Evolutionary conservation across 2,888 invertebrate species (phyloP), one percentile per base, ranked within the genome.

Genomic region (Cacoxenus indagator): DNA sequence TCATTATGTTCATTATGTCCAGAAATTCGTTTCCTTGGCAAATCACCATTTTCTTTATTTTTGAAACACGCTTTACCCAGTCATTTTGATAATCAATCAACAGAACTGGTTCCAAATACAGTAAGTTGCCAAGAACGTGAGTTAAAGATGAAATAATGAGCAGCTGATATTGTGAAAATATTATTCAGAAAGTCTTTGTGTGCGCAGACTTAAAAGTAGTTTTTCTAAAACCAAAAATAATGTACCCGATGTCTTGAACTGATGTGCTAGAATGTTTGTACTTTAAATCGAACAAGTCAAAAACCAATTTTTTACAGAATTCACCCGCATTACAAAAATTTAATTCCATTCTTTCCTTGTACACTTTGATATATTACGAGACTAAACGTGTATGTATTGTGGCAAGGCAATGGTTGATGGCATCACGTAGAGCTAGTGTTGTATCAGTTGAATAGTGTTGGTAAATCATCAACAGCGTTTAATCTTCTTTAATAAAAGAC

Each of bases 321-420:
- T 75, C 73, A 75, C 73, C 68, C 74, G 78, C 70, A 77, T 71
- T 74, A 67, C 64, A 72, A 71, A 76, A 78, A 69, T 73, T 72
- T 72, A 78, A 70, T 78, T 82, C 82, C 79, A 80, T 80, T 77
- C 81, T 80, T 76, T 80, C 81, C 73, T 73, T 73, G 77, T 76
- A 74, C 74, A 75, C 73, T 81, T 76, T 75, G 75, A 61, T 45
- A 66, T 31, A 22, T 31, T 37, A 14, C 37, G 19, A 17, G 48
- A n/a, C 5, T 48, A 31, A 8, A 5, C 22, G 43, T 61, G 61
- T 61, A 14, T 61, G 59, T 1, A 37, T 19, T 9, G n/a, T 27
- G 27, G 19, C 6, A 51, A 2, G 19, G 2, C 4, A 17, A 4
- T 51, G 8, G 9, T 19, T 17, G 45, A 4, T 57, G 14, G 29